Evolutionary conservation across 2,888 invertebrate genomes (phyloP).

Genomic region (Prostheceraeus crozeri): DNA sequence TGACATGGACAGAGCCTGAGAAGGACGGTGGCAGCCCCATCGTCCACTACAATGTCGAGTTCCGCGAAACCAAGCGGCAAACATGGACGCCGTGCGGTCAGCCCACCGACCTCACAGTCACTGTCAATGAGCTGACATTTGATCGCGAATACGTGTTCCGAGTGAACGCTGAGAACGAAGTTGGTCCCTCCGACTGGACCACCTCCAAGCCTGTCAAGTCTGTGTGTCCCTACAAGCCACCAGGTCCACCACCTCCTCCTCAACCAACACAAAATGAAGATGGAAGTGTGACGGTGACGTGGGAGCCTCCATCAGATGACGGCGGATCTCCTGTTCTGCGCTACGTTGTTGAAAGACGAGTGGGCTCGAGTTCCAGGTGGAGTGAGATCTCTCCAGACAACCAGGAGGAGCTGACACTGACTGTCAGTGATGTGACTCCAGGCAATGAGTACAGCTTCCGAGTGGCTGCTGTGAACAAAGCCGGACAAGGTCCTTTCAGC

Average conservation of each 20-base stretch:
- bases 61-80: slow-evolving; percentile 50
- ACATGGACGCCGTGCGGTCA: background rate
- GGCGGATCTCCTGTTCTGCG: slow-evolving; percentile 52
- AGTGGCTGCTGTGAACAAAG: slow-evolving; percentile 55
- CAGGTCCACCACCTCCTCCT: slow-evolving; percentile 47
- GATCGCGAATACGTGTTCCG: slow-evolving; percentile 44
- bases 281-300: slow-evolving; percentile 55
- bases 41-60: slow-evolving; percentile 44
- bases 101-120: slow-evolving; percentile 40
- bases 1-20: slow-evolving; percentile 46
- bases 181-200: slow-evolving; percentile 50
- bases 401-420: background rate
- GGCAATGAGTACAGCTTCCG: slow-evolving; percentile 52
- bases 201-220: too few species aligned
- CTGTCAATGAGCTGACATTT: slow-evolving; percentile 29
- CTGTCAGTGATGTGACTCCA: background rate
- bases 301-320: slow-evolving; percentile 46
- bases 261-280: slow-evolving; percentile 46
- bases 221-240: too few species aligned
- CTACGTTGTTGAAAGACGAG: slow-evolving; percentile 59
- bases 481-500: slow-evolving; percentile 46
- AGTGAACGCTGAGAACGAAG: slow-evolving; percentile 55
- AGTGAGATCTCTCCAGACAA: background rate
- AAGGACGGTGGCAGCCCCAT: slow-evolving; percentile 45
- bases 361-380: background rate